Evolutionary conservation across 2,888 invertebrate species (phyloP).

Genomic region (Neoascia interrupta): DNA sequence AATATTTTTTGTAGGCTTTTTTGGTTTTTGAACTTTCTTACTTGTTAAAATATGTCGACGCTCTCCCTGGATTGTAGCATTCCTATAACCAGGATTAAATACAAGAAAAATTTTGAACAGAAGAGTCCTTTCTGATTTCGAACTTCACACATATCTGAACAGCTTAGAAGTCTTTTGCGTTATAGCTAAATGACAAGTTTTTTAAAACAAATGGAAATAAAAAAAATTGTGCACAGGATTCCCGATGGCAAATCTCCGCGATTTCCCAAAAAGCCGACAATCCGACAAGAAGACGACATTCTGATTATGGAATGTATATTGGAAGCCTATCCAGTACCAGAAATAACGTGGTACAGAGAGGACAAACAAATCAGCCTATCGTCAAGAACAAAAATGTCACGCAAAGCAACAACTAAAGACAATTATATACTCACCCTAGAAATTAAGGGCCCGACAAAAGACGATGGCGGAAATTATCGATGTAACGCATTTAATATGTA

Average conservation of each 20-base stretch:
- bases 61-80: no score
- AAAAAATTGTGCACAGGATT: slow-evolving; percentile 85
- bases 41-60: no score
- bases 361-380: slow-evolving; percentile 91
- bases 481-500: slow-evolving; percentile 99
- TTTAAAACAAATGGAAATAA: no score
- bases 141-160: no score
- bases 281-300: slow-evolving; percentile 94
- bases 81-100: no score
- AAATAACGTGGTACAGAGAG: slow-evolving; percentile 97
- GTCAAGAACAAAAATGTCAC: slow-evolving; percentile 91
- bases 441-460: slow-evolving; percentile 95
- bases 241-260: slow-evolving; percentile 97
- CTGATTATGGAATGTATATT: slow-evolving; percentile 97
- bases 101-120: no score
- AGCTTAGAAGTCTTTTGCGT: no score
- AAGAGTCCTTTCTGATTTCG: no score
- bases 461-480: slow-evolving; percentile 99
- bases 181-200: no score
- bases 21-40: no score
- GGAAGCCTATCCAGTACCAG: slow-evolving; percentile 96
- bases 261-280: slow-evolving; percentile 98
- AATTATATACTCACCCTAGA: slow-evolving; percentile 94
- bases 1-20: no score
- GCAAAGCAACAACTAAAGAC: slow-evolving; percentile 93